Percentiles rank a stretch among this genome's conserved stretches.
These are phyloP conservation scores for Pterostichus niger DNA, from an alignment of 2,888 invertebrate genomes.

Conservation along the genomic window DNA sequence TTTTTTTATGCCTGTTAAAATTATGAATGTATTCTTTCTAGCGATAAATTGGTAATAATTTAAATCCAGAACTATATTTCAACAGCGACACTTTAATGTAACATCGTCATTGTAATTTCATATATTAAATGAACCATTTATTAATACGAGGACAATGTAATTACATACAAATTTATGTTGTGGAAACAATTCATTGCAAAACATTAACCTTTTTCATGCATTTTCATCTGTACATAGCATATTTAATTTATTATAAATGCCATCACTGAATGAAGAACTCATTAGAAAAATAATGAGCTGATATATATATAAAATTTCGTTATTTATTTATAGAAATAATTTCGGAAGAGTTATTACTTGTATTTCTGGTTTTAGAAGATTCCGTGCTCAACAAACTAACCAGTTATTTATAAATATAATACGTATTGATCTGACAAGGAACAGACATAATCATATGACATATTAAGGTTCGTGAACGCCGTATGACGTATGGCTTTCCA, in stretches of 20 bases:
- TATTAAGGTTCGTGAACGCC: slow-evolving; percentile 9
- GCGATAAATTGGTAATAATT: slow-evolving; percentile 20
- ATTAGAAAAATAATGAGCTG: slow-evolving; percentile 21
- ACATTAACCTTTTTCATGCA: not conserved
- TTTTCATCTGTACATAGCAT: not conserved
- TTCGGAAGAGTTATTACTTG: slow-evolving; percentile 8
- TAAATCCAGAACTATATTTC: slow-evolving; percentile 14
- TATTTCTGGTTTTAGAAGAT: not conserved
- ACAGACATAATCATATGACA: slow-evolving; percentile 29
- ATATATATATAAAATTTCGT: slow-evolving; percentile 10
- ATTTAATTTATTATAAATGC: slow-evolving; percentile 12
- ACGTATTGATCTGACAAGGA: slow-evolving; percentile 24
- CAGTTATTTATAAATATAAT: slow-evolving; percentile 31
- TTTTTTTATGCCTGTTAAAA: too few species aligned
- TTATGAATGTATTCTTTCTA: too few species aligned
- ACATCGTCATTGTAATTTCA: slow-evolving; percentile 44
- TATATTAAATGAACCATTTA: slow-evolving; percentile 50
- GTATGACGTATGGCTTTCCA: not conserved
- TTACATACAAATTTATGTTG: slow-evolving; percentile 31
- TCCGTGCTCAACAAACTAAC: not conserved
- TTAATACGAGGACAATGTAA: slow-evolving; percentile 37
- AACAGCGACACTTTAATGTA: slow-evolving; percentile 31
- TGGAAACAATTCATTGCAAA: slow-evolving; percentile 38
- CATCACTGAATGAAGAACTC: slow-evolving; percentile 7
- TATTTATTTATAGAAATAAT: slow-evolving; percentile 29